Evolutionary conservation across 2,113 vertebrate species (phyloP), one percentile per base, ranked within the genome.

Genomic region (Halcyon malimbica): DNA sequence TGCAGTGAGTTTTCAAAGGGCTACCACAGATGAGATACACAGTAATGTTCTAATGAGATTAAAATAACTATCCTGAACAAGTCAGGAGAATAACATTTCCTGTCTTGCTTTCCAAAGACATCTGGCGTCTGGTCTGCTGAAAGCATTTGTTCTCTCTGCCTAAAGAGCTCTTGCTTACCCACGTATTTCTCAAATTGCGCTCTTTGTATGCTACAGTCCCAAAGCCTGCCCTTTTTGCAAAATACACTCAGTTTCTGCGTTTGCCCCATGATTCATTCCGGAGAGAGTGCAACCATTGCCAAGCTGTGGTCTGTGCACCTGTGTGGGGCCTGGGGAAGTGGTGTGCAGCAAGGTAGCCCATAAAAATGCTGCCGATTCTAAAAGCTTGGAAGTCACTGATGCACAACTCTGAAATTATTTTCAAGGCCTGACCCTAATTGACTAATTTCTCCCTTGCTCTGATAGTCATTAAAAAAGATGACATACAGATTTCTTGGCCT

Each of bases 1-100:
- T 73, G 18, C 25, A 37, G 17, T 74, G 87, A 60, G 35, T 65
- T 93, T 94, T 90, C 54, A 83, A 75, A 90, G 31, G 60, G 26
- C 31, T 69, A 75, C 39, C 73, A 92, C 31, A 57, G 63, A 83
- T 48, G 65, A 89, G 53, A 89, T 37, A 80, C 26, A 84, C 77
- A 89, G 80, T 68, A 46, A 68, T n/a, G 42, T 89, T 90, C 65
- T 53, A 69, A 29, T 31, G 11, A 75, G 60, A 82, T 84, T 57
- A 85, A 93, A 93, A 76, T 87, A 84, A 83, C 64, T 63, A 75
- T 44, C 33, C 82, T 77, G 73, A 90, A 41, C 14, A 87, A 93
- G 82, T 79, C 84, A 79, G 78, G 5, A 92, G 25, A 95, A 76
- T 56, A 62, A 67, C 41, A 95, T 82, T 91, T 96, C 87, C 63